Evolutionary conservation across 1,140 invertebrate species (phyloP), one percentile per base, ranked within the genome.

Genomic region (Metaphire vulgaris): DNA sequence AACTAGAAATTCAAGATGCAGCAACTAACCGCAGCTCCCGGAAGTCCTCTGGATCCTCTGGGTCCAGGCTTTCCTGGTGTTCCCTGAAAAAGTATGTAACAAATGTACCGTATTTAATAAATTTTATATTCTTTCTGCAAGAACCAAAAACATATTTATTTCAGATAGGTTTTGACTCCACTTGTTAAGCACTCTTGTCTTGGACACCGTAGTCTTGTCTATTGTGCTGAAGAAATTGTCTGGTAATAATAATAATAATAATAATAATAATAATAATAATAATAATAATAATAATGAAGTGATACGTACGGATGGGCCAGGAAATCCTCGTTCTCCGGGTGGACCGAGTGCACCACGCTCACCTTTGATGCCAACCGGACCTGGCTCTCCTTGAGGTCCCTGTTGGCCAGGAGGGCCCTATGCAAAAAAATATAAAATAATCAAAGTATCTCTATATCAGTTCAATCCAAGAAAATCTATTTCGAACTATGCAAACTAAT

Each of bases 41-140:
- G 83, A 83, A 92, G 91, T 67, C 93, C 93, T 80, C 91, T 85
- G 28, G 88, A 87, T 66, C 92, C 92, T 83, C 93, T 93, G 16
- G 90, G 87, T 71, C 93, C 93, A 29, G 87, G 83, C 33, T 88
- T 79, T 74, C 90, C 90, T 30, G 77, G 77, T 1, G 79, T n/a
- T 66, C 83, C 83, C 83, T 85, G 65, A 33, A 76, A 73, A 28
- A 34, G n/a, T n/a, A n/a, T n/a, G n/a, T n/a, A n/a, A n/a, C n/a
- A n/a, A n/a, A n/a, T n/a, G n/a, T n/a, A n/a, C n/a, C n/a, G n/a
- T n/a, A n/a, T n/a, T n/a, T n/a, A 69, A 73, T 73, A 33, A 77
- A 70, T 26, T 33, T 30, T 14, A 77, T 6, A 65, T 33, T 28
- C 26, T 56, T 21, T n/a, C n/a, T n/a, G n/a, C n/a, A 33, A n/a